Evolutionary conservation across 2,797 vertebrate species (phyloP).

Genomic region (Sebastes diaconus): DNA sequence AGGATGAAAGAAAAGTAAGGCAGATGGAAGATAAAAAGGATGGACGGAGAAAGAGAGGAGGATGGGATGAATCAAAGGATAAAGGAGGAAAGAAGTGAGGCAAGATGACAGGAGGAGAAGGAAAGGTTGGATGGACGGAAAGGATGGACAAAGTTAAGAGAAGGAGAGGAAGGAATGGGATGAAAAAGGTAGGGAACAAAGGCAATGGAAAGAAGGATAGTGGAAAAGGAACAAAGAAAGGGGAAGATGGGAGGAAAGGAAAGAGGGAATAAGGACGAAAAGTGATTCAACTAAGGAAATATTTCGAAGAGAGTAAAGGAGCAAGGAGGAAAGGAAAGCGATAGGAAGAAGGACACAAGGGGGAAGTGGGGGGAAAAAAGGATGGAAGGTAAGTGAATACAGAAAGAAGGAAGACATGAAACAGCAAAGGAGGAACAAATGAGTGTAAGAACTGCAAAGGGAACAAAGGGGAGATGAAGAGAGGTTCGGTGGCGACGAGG

Average conservation of each 20-base stretch:
- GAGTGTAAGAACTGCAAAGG: background rate
- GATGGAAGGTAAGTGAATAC: background rate
- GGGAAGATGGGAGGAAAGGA: background rate
- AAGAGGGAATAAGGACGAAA: background rate
- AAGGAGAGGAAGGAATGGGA: background rate
- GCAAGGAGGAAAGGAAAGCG: too few relatives aligned
- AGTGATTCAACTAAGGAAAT: background rate
- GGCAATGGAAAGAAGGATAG: background rate
- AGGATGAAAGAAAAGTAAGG: background rate
- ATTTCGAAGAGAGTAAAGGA: too few relatives aligned
- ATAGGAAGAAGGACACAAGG: too few relatives aligned
- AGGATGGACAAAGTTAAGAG: background rate
- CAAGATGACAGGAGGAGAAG: background rate
- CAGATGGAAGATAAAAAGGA: background rate
- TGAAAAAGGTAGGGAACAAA: background rate
- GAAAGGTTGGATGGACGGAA: background rate
- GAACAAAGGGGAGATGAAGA: slow-evolving; percentile 18
- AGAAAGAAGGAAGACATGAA: background rate
- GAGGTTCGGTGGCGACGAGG: background rate
- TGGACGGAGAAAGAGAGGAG: background rate
- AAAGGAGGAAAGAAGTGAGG: background rate
- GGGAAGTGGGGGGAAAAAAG: background rate
- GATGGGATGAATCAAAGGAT: background rate
- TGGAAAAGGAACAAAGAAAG: background rate
- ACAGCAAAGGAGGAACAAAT: background rate